Base-by-base conservation (phyloP, 2,888 invertebrate species). In the Agrilus cyanescens region DNA sequence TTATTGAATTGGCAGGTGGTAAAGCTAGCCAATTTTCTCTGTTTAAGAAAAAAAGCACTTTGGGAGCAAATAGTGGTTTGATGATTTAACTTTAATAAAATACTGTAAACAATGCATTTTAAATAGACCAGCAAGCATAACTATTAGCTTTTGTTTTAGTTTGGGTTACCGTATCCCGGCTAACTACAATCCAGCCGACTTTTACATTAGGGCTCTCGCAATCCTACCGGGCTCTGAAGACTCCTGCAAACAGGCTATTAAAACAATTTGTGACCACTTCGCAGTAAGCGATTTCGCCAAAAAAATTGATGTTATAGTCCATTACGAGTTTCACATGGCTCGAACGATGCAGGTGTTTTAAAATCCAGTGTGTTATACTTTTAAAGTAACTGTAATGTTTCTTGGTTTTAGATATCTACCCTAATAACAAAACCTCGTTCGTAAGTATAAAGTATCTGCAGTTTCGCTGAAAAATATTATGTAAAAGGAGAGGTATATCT, bases 161-260 rank as follows among this genome's bases (percentile, higher is more conserved):
- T 68, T 79, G 38, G 86, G 86, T 10, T 83, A 83, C 63, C 68
- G 71, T 32, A 88, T 87, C 53, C 91, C 91, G 0, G 68, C 75
- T 30, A 82, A 82, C 39, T 91, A 83, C 69, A 94, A 91, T 62
- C 89, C 90, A 0, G 90, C 93, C 0, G 95, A 95, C 61, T 89
- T 85, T 67, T 81, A 88, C 57, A 85, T 95, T 50, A 81, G 85
- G 53, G 82, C 83, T 0, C 63, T 94, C 49, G 89, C 93, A 1
- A 72, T 83, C 1, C 78, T 82, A 15, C 85, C 88, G 0, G 85
- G 83, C 4, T 76, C 78, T 2, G 88, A 90, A 59, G 72, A 76
- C 10, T 78, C 78, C 1, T 83, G 85, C 6, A 73, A 78, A 43
- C 73, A 76, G 46, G 76, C 80, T 1, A 77, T 84, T 14, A 78